Evolutionary conservation across 1,140 invertebrate species (phyloP), one percentile per base, ranked within the genome.

Genomic region (Physella acuta): DNA sequence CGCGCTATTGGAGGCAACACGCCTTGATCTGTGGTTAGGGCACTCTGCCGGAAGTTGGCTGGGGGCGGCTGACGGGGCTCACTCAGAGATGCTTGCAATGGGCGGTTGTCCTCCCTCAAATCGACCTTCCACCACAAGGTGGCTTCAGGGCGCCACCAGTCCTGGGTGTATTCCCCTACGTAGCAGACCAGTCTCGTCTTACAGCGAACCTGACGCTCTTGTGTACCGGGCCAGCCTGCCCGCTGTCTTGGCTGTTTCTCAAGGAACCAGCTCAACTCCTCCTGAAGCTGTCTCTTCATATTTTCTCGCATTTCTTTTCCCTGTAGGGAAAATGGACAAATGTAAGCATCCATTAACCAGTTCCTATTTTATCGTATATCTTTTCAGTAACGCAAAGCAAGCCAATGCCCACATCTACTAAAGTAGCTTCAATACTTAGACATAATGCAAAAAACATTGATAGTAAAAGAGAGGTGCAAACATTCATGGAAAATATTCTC

Each of bases 51-150:
- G 26, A 4, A 20, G 39, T 33, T 20, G 17, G 44, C 14, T n/a
- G 1, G 37, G 5, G 8, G 36, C 26, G 17, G 44, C 36, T n/a
- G 36, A 44, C 60, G 37, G 3, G 5, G 17, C 60, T 26, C 14
- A 44, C 60, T 2, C 11, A 20, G 4, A 1, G 30, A 33, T 16
- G 4, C 8, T 34, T 16, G 16, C 20, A 3, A 34, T 20, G 30
- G 2, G 30, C 60, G 1, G n/a, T 1, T 44, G 4, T n/a, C 30
- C 36, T 1, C 1, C 17, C 34, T 49, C n/a, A 3, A 28, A 20
- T 52, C 53, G 3, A 52, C 53, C 36, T 49, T 49, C 62, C 62
- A 65, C 62, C 62, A 65, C 14, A 65, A 14, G 44, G 44, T 52
- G 30, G 62, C 62, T n/a, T 11, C 49, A n/a, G 62, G 62, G 14